Evolutionary conservation across 2,888 invertebrate genomes (phyloP), one percentile per base, ranked within the genome.

Genomic region (Bembecia ichneumoniformis): DNA sequence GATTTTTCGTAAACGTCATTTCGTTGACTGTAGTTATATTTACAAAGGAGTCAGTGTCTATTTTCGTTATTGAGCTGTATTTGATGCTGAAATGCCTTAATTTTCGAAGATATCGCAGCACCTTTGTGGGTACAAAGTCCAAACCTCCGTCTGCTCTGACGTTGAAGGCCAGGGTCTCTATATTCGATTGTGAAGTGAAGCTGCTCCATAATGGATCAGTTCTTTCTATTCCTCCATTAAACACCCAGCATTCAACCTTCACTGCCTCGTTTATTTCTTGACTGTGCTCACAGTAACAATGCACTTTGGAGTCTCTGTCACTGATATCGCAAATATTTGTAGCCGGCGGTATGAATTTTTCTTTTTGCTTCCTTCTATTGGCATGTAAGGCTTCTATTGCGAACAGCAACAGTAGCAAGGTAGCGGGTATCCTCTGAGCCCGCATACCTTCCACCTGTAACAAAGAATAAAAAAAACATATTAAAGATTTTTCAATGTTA

Each of bases 221-320:
- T 64, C 87, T 89, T 46, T 90, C 88, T 62, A 93, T 89, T 15
- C 91, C 91, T 49, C 89, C 88, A 55, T 91, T 91, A 77, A 94
- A 92, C 3, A 95, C 90, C 90, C 92, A 91, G 68, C 95, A 96
- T 76, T 93, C 93, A 52, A 92, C 93, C 59, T 91, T 91, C 13
- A 91, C 88, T 3, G 92, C 93, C 65, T 89, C 81, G 60, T 86
- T 86, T 53, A 84, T 69, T 51, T 86, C 80, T 58, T 87, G 87
- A 46, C 87, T 86, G 54, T 86, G 86, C 62, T 91, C 89, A 68
- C 93, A 93, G 65, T 91, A 90, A 71, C 94, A 94, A 59, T 89
- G 91, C 17, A 92, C 83, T 59, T 91, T 90, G 0, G 89, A 83
- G 50, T 88, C 84, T 55, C 82, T 71, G 53, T 81, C 86, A 54